Conservation (phyloP, 2,113 vertebrate species). For the Calidris pugnax region DNA sequence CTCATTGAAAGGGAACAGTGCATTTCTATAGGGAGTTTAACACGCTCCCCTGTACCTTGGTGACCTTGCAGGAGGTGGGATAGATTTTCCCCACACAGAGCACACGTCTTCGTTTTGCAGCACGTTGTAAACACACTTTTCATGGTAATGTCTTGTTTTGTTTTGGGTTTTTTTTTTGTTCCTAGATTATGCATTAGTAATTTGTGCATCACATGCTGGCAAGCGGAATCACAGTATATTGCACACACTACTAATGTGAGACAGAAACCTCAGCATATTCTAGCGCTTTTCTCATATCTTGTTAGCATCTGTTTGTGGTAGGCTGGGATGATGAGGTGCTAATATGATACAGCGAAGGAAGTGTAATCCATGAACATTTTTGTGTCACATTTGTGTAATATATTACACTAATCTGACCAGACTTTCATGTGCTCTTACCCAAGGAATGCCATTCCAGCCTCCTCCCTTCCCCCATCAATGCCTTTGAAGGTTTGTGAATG, state of each 20-base stretch:
- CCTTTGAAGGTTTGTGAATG: slow-evolving; percentile 69
- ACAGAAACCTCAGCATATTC: slow-evolving; percentile 41
- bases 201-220: slow-evolving; percentile 32
- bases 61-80: not conserved
- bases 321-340: slow-evolving; percentile 71
- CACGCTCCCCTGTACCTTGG: not conserved
- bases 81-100: not conserved
- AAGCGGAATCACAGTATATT: not conserved
- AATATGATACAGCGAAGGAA: slow-evolving; percentile 72
- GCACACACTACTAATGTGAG: slow-evolving; percentile 33
- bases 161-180: not conserved
- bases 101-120: not conserved
- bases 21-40: not conserved
- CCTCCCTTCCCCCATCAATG: slow-evolving; percentile 49
- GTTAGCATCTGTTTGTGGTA: slow-evolving; percentile 71
- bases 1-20: not conserved
- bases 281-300: slow-evolving; percentile 51
- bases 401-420: slow-evolving; percentile 67
- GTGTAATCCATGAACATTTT: slow-evolving; percentile 72
- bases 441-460: slow-evolving; percentile 55
- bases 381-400: slow-evolving; percentile 72
- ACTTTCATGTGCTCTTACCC: slow-evolving; percentile 68
- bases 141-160: slow-evolving; percentile 24
- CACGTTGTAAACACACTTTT: slow-evolving; percentile 41
- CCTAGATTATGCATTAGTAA: slow-evolving; percentile 34